Base-by-base conservation (phyloP, 2,888 invertebrate genomes). In the Parascotia fuliginaria region DNA sequence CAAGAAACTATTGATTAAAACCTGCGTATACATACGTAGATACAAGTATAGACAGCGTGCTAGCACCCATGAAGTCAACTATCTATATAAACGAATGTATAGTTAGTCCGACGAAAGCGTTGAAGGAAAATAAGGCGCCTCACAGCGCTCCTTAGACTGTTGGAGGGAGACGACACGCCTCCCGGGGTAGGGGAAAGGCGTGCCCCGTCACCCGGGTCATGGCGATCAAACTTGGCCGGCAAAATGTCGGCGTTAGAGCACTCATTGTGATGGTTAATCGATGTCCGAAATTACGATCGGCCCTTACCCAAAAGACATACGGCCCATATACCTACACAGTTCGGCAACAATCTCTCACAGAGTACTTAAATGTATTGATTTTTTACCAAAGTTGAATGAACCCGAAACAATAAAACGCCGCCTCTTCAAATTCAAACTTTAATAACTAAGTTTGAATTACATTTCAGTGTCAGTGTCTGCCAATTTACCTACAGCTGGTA, bases 91-190 rank as follows among this genome's bases (percentile, higher is more conserved):
- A 64, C 42, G 48, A 65, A 59, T 54, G 28, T 65, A 69, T 73
- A 73, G 56, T 37, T 46, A 58, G 47, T 56, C 34, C 49, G 69
- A 66, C 67, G 67, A 72, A 78, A 77, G 72, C 74, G 70, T 69
- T 29, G 52, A 72, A 70, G 78, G 77, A 80, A 82, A 87, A 79
- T 78, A 81, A 83, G 77, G 74, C 78, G 74, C 76, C 77, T 81
- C 75, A 71, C 65, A 67, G 66, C 65, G 65, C 70, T 79, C 71
- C 81, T 81, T 67, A 76, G 78, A 73, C 65, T 37, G 43, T 69
- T 60, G 72, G 73, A 70, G 67, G 68, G 70, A 71, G 73, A 75
- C 57, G 69, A 70, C 78, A 80, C 87, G 86, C 87, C 89, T 83
- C 73, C 59, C 52, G 56, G 60, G 60, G 28, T n/a, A 28, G 51